These are phyloP conservation scores for Pseudochirops corinnae DNA, from an alignment of 2,797 vertebrate genomes.

Conservation along the genomic window DNA sequence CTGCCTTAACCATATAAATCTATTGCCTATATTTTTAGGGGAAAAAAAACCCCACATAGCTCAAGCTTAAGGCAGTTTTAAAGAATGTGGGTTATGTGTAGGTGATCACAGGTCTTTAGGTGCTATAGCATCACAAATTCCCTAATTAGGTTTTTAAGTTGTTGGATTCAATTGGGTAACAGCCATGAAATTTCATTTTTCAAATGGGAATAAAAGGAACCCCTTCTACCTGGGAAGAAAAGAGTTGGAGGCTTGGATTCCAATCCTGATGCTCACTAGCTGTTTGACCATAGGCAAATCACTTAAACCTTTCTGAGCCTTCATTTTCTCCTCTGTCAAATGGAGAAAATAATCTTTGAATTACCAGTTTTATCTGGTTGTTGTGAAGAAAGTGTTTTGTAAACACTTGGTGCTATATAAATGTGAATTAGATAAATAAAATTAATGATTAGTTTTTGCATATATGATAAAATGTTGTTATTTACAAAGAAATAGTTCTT, in stretches of 20 bases:
- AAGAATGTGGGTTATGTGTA: neutral
- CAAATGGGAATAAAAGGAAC: neutral
- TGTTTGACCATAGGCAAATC: neutral
- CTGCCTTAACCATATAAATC: neutral
- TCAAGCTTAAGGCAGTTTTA: slow-evolving; percentile 1
- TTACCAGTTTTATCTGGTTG: neutral
- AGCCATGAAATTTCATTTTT: neutral
- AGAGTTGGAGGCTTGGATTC: neutral
- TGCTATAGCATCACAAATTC: neutral
- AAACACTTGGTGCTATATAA: neutral
- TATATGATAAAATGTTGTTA: slow-evolving; percentile 6
- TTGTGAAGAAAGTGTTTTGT: neutral
- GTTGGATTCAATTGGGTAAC: neutral
- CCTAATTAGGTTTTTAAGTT: neutral
- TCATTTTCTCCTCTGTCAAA: neutral
- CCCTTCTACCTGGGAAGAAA: neutral
- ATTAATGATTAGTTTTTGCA: neutral
- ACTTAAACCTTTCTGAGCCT: neutral
- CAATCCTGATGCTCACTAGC: neutral
- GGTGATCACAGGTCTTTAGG: neutral
- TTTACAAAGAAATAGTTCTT: neutral
- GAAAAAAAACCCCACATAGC: neutral
- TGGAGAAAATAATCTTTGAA: neutral
- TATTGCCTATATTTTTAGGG: neutral
- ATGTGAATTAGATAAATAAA: neutral